Conservation (phyloP, 2,113 vertebrate genomes). For the Nicator chloris region DNA sequence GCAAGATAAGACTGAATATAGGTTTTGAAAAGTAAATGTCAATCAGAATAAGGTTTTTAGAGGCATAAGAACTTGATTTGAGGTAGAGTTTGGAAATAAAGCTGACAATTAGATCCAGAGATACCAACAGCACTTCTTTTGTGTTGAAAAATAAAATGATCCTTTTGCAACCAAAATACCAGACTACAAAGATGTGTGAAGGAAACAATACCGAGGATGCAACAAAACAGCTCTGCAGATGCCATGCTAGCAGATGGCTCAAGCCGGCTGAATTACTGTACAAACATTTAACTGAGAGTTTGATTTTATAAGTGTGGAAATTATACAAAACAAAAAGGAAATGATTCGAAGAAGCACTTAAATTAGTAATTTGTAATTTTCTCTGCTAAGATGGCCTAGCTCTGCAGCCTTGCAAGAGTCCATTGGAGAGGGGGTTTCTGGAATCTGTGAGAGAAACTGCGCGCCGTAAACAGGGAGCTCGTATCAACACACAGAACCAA, state of each 20-base stretch:
- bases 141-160: not conserved
- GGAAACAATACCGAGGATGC: constrained; percentile 8
- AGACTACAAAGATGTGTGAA: constrained; percentile 23
- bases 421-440: not conserved
- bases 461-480: not conserved
- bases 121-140: constrained; percentile 46
- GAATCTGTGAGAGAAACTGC: constrained; percentile 1
- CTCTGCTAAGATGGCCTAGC: not conserved
- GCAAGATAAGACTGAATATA: constrained; percentile 24
- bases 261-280: constrained; percentile 29
- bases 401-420: not conserved
- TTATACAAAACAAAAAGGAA: constrained; percentile 59
- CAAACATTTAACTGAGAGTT: constrained; percentile 58
- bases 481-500: not conserved
- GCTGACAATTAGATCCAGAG: constrained; percentile 29
- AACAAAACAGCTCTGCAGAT: constrained; percentile 17
- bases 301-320: constrained; percentile 62
- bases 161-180: constrained; percentile 44
- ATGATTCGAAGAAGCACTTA: constrained; percentile 39
- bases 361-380: constrained; percentile 62
- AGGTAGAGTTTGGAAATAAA: constrained; percentile 48
- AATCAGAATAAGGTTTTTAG: constrained; percentile 42
- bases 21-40: constrained; percentile 52
- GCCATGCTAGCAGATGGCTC: constrained; percentile 37
- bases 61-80: constrained; percentile 3